phyloP scores from a whole-genome alignment of 37 sponge, comb jelly and placozoan species.

The Diacarnus erythraeanus region DNA sequence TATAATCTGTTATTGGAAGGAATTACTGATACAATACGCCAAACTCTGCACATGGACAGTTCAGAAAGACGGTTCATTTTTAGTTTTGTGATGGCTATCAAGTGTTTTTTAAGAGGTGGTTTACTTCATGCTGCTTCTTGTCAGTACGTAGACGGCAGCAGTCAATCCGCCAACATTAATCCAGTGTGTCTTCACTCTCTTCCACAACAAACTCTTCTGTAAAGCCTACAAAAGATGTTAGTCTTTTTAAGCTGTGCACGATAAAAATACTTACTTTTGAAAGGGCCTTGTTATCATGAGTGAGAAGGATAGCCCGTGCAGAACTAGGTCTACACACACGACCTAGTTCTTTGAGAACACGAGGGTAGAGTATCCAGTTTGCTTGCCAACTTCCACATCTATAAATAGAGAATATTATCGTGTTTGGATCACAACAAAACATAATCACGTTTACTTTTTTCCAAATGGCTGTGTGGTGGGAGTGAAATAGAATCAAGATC shows the following conservation, averaged over 20 bases:
- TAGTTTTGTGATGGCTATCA: background rate
- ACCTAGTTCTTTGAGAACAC: slow-evolving; percentile 58
- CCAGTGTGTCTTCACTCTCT: slow-evolving; percentile 28
- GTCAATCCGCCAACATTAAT: slow-evolving; percentile 68
- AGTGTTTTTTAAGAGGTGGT: background rate
- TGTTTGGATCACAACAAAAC: background rate
- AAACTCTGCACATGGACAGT: slow-evolving; percentile 61
- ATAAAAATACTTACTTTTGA: slow-evolving; percentile 8
- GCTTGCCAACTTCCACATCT: slow-evolving; percentile 53
- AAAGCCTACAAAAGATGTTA: slow-evolving; percentile 16
- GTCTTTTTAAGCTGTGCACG: background rate
- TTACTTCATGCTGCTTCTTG: background rate
- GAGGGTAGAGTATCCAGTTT: slow-evolving; percentile 65
- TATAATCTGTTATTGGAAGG: slow-evolving; percentile 73
- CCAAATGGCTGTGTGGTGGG: slow-evolving; percentile 66
- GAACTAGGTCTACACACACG: slow-evolving; percentile 47
- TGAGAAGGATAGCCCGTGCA: slow-evolving; percentile 67
- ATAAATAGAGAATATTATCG: background rate
- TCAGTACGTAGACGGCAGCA: slow-evolving; percentile 55
- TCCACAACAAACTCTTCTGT: slow-evolving; percentile 37
- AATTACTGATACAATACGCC: slow-evolving; percentile 59
- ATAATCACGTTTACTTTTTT: slow-evolving; percentile 46
- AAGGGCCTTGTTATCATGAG: slow-evolving; percentile 63
- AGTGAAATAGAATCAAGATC: background rate
- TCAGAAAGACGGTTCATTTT: background rate